A percentile compares a stretch with the other conserved stretches of the same genome.
phyloP scores from a whole-genome alignment of 2,113 vertebrate genomes.

The Clarias batrachus region DNA sequence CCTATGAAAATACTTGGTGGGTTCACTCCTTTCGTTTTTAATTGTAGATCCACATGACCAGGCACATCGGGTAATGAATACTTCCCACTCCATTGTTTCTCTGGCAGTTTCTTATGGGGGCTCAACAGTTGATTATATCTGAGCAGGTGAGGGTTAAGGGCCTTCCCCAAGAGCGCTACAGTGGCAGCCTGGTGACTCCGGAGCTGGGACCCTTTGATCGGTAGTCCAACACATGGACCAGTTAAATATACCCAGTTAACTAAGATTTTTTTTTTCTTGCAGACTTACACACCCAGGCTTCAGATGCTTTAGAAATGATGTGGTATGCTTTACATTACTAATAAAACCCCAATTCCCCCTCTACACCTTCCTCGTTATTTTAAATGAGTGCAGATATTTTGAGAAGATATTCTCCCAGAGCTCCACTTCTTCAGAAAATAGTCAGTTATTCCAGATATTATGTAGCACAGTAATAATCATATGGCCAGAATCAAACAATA shows the following conservation, averaged over 20 bases:
- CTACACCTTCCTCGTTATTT: neutral
- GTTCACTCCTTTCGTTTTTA: neutral
- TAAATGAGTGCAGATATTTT: neutral
- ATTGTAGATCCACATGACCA: too few species aligned
- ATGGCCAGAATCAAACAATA: neutral
- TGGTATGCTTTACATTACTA: neutral
- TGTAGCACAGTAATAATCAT: neutral
- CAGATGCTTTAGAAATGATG: neutral
- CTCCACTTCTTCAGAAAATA: neutral
- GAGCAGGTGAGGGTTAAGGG: too few species aligned
- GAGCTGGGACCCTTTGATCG: too few species aligned
- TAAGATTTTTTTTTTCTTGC: neutral
- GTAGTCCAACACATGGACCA: too few species aligned
- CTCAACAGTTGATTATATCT: too few species aligned
- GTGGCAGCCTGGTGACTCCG: too few species aligned
- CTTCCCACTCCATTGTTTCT: too few species aligned
- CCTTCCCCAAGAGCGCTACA: too few species aligned
- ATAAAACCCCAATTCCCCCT: neutral
- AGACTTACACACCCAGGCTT: neutral
- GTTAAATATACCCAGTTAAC: neutral
- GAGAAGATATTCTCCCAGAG: neutral
- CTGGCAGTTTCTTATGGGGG: too few species aligned
- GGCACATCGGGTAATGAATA: too few species aligned
- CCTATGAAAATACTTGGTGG: neutral
- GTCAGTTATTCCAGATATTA: neutral